A percentile compares a stretch with the other conserved stretches of the same genome.
phyloP scores from a whole-genome alignment of 2,113 vertebrate species.

The Phylloscopus trochiloides region DNA sequence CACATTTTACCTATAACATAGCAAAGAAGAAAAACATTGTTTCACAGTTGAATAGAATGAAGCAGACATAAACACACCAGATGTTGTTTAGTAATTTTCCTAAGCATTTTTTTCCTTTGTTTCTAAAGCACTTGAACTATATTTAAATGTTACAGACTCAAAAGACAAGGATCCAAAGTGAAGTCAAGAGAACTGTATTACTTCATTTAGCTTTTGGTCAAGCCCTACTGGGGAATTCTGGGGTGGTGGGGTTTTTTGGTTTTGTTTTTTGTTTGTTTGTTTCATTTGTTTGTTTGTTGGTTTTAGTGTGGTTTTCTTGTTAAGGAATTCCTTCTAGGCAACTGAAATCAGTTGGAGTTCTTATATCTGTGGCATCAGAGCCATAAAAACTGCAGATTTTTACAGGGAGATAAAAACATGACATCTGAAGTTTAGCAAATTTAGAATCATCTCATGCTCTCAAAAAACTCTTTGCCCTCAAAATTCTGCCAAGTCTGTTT shows the following conservation, averaged over 20 bases:
- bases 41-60: conserved; percentile 43
- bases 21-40: conserved; percentile 53
- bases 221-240: not conserved
- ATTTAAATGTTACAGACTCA: not conserved
- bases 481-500: not conserved
- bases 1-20: conserved; percentile 29
- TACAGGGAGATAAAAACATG: not conserved
- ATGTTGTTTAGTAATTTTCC: conserved; percentile 13
- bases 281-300: not conserved
- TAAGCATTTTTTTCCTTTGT: conserved; percentile 6
- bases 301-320: not conserved
- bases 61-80: conserved; percentile 29
- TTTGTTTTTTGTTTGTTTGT: not conserved
- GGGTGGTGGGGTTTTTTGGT: rapidly evolving
- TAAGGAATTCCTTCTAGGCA: not conserved
- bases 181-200: not conserved
- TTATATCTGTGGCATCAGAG: not conserved
- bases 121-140: conserved; percentile 7
- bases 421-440: not conserved
- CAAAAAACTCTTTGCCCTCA: not conserved
- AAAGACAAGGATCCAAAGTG: not conserved
- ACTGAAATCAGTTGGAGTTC: not conserved
- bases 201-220: conserved; percentile 15
- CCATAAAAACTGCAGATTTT: not conserved
- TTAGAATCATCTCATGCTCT: not conserved